These are phyloP conservation scores for Limonius californicus DNA, from an alignment of 1,140 invertebrate genomes.

Conservation along the genomic window DNA sequence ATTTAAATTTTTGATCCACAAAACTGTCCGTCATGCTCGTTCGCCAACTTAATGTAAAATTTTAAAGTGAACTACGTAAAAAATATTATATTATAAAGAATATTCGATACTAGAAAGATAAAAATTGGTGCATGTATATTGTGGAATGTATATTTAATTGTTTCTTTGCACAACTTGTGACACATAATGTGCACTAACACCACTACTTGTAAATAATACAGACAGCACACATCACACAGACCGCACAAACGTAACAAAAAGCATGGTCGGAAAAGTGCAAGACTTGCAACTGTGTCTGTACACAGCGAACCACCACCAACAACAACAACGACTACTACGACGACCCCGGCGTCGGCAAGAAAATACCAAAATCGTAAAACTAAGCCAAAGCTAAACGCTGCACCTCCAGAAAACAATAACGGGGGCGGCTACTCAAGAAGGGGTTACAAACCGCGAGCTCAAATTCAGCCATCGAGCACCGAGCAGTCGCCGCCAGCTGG, in stretches of 20 bases:
- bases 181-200: slow-evolving; percentile 40
- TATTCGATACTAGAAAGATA: too few relatives aligned
- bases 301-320: slow-evolving; percentile 25
- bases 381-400: slow-evolving; percentile 30
- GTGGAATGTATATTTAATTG: too few relatives aligned
- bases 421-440: slow-evolving; percentile 51
- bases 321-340: slow-evolving; percentile 49
- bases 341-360: slow-evolving; percentile 49
- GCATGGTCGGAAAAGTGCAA: slow-evolving; percentile 41
- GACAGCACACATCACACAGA: slow-evolving; percentile 43
- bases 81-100: too few relatives aligned
- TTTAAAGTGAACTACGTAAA: too few relatives aligned
- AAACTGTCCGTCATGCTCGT: too few relatives aligned
- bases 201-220: slow-evolving; percentile 49
- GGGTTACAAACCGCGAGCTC: slow-evolving; percentile 55
- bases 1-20: too few relatives aligned
- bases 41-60: too few relatives aligned
- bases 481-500: slow-evolving; percentile 48
- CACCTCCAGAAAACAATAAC: slow-evolving; percentile 40
- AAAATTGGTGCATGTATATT: too few relatives aligned
- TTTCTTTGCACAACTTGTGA: not conserved
- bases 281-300: slow-evolving; percentile 44
- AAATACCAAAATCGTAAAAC: slow-evolving; percentile 33
- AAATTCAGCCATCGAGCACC: slow-evolving; percentile 52
- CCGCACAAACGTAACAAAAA: slow-evolving; percentile 32